Conservation (phyloP, 2,797 vertebrate species). For the Acanthurus leucopareius region DNA sequence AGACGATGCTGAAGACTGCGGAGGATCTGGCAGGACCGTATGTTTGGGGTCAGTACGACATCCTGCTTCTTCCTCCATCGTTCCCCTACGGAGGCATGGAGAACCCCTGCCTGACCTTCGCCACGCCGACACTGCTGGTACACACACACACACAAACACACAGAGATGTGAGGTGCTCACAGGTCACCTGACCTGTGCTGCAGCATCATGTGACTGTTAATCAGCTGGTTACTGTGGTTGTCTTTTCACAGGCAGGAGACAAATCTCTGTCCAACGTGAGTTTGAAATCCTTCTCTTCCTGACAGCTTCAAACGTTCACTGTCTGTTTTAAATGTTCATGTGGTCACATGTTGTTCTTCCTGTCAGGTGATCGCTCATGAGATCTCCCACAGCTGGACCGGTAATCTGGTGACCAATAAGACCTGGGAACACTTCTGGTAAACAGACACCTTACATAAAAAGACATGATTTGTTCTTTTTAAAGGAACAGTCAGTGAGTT, state of each 20-base stretch:
- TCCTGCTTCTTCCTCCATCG: conserved; percentile 94
- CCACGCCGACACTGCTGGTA: conserved; percentile 95
- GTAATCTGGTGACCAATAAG: conserved; percentile 96
- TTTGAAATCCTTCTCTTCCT: conserved; percentile 43
- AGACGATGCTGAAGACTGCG: conserved; percentile 93
- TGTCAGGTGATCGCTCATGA: conserved; percentile 97
- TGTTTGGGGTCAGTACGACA: conserved; percentile 96
- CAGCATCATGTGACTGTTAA: conserved; percentile 2
- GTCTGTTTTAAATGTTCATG: background rate
- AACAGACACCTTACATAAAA: conserved; percentile 3
- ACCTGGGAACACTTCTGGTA: conserved; percentile 99
- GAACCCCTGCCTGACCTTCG: conserved; percentile 97
- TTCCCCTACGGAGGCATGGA: conserved; percentile 99
- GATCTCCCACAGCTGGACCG: conserved; percentile 99
- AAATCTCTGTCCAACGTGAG: conserved; percentile 95
- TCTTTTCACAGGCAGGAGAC: conserved; percentile 91
- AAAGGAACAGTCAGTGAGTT: no score
- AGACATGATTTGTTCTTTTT: no score
- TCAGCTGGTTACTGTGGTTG: conserved; percentile 15
- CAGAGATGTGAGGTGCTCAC: background rate
- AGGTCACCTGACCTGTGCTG: background rate
- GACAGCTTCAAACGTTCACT: background rate
- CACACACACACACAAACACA: conserved; percentile 33
- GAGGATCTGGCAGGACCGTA: conserved; percentile 95
- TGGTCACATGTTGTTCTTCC: background rate